Conservation (phyloP, 2,113 vertebrate species). For the Hylia prasina region DNA sequence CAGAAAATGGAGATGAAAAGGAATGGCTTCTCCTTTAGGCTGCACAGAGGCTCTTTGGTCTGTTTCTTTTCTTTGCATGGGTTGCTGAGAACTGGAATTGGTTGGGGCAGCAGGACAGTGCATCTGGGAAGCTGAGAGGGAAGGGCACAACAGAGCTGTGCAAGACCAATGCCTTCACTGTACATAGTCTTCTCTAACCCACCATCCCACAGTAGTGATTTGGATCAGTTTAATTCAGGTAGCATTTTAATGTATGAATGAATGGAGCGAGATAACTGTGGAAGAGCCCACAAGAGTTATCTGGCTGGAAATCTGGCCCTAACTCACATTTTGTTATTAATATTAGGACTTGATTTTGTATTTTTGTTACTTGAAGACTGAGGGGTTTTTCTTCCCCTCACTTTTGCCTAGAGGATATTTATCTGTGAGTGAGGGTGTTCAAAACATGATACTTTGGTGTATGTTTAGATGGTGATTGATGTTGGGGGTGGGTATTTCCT, state of each 20-base stretch:
- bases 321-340: neutral
- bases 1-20: neutral
- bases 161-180: neutral
- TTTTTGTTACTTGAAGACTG: neutral
- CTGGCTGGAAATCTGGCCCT: neutral
- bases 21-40: neutral
- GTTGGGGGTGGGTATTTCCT: conserved; percentile 15
- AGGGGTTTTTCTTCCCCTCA: neutral
- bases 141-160: accelerated
- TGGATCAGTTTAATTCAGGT: neutral
- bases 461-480: conserved; percentile 1
- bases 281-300: neutral
- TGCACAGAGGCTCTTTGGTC: neutral
- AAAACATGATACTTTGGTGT: neutral
- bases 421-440: neutral
- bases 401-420: neutral
- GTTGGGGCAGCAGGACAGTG: accelerated
- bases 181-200: neutral
- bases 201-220: neutral
- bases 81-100: neutral
- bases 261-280: neutral
- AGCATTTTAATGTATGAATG: neutral
- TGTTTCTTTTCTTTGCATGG: accelerated
- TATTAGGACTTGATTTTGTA: neutral
- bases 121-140: neutral